Evolutionary conservation across 2,797 vertebrate species (phyloP).

Genomic region (Diceros bicornis): DNA sequence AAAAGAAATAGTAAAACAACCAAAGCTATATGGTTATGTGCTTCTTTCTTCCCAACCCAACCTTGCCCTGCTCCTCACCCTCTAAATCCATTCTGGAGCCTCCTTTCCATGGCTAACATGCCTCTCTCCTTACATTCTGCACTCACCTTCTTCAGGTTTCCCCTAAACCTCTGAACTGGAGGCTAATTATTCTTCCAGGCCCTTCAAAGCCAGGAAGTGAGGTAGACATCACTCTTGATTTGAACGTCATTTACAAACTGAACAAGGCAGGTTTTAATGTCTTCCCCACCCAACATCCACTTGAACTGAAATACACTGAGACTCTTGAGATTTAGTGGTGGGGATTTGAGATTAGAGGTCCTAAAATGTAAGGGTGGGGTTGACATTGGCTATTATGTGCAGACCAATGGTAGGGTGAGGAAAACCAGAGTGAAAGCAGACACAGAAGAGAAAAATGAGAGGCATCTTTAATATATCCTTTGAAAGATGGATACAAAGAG

Average conservation of each 20-base stretch:
- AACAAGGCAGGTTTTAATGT: not conserved
- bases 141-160: not conserved
- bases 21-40: not conserved
- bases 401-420: not conserved
- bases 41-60: not conserved
- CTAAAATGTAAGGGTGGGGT: not conserved
- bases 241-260: not conserved
- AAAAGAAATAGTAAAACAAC: not conserved
- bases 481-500: not conserved
- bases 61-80: not conserved
- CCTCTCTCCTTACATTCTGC: not conserved
- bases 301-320: not conserved
- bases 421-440: not conserved
- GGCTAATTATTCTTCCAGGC: not conserved
- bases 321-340: not conserved
- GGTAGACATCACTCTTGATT: not conserved
- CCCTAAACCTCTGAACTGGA: not conserved
- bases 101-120: not conserved
- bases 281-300: not conserved
- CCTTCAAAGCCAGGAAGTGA: not conserved
- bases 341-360: not conserved
- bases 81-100: not conserved
- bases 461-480: not conserved
- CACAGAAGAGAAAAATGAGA: not conserved
- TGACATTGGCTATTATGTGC: not conserved